A percentile compares a stretch with the other conserved stretches of the same genome.
Conservation (phyloP, 1,140 invertebrate species). For the Tetranychus cinnabarinus region DNA sequence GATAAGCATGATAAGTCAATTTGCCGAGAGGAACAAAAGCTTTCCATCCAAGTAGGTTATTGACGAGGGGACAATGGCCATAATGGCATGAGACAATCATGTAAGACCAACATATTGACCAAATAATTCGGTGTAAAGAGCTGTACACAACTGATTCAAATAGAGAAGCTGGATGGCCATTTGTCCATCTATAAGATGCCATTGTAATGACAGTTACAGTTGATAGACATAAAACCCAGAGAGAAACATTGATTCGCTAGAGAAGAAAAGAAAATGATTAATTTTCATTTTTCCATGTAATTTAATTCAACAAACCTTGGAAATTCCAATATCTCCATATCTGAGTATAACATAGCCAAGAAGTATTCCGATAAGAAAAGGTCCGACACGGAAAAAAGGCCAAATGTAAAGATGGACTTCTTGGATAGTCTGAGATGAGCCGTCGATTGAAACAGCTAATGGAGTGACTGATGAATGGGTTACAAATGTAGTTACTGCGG, state of each 20-base stretch:
- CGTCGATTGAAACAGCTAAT: not conserved
- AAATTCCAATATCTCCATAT: not conserved
- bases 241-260: not conserved
- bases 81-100: not conserved
- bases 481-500: not conserved
- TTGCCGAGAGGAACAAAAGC: conserved; percentile 9
- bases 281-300: not conserved
- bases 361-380: not conserved
- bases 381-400: not conserved
- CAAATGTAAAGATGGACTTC: not conserved
- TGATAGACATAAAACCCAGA: not conserved
- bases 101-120: not conserved
- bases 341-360: not conserved
- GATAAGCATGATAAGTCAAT: conserved; percentile 10
- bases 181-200: not conserved
- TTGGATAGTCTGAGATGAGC: not conserved
- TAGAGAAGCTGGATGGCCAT: not conserved
- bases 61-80: not conserved
- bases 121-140: not conserved
- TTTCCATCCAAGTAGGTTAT: conserved; percentile 6
- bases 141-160: not conserved
- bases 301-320: not conserved
- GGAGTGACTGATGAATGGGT: not conserved
- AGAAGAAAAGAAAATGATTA: not conserved
- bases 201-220: not conserved